These are phyloP conservation scores for Diadumene lineata DNA, from an alignment of 92 coral and sea anemone species.

Conservation along the genomic window DNA sequence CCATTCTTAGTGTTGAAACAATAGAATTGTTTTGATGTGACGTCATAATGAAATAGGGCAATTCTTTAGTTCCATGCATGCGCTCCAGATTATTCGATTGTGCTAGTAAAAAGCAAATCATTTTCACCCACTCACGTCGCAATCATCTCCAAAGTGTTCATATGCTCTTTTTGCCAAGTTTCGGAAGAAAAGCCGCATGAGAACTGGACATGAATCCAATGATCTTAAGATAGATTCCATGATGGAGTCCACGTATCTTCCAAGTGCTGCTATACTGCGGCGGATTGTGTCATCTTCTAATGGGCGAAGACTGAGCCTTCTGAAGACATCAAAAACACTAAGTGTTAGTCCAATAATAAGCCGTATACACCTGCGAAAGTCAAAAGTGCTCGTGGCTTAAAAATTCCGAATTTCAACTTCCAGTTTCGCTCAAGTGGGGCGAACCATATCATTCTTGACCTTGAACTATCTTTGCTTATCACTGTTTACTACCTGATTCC, in stretches of 20 bases:
- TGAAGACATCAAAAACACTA: too few relatives aligned
- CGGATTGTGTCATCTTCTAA: slow-evolving; percentile 65
- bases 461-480: neutral
- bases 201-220: slow-evolving; percentile 65
- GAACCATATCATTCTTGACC: neutral
- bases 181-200: slow-evolving; percentile 82
- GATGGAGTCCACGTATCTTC: slow-evolving; percentile 72
- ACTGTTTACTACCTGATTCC: slow-evolving; percentile 51
- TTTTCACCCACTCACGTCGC: slow-evolving; percentile 44
- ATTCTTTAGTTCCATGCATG: too few relatives aligned
- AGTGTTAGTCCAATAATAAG: too few relatives aligned
- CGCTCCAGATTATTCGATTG: too few relatives aligned
- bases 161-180: slow-evolving; percentile 74
- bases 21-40: too few relatives aligned
- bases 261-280: slow-evolving; percentile 61
- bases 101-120: neutral
- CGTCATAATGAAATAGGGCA: too few relatives aligned
- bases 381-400: too few relatives aligned
- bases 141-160: slow-evolving; percentile 62
- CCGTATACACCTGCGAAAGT: too few relatives aligned
- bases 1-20: too few relatives aligned
- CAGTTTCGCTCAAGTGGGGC: too few relatives aligned
- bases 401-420: too few relatives aligned
- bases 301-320: slow-evolving; percentile 78
- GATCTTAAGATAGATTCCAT: slow-evolving; percentile 75